Evolutionary conservation across 2,113 vertebrate species (phyloP), one percentile per base, ranked within the genome.

Genomic region (Australoheros scitulus): DNA sequence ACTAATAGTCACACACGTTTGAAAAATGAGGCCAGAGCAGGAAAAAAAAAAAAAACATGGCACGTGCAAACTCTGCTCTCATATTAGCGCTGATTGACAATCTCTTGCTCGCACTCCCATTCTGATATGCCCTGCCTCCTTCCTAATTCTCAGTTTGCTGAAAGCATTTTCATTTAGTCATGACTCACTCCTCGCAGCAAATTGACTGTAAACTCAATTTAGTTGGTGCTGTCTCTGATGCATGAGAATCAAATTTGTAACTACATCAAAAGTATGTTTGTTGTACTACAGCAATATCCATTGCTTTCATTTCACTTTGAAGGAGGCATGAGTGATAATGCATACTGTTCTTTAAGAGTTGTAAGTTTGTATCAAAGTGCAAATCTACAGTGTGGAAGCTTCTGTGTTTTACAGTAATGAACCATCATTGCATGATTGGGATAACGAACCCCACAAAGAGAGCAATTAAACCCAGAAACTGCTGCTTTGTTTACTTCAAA

Each of bases 141-240:
- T 22, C 83, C 64, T 89, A 89, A 91, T 90, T 89, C 81, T 9
- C 17, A 36, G 70, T 74, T 55, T 55, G 79, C 79, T 89, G 81
- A 92, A 93, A 90, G 87, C 82, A 72, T 92, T 87, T 88, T 89
- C 72, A 91, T 87, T 88, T 83, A 89, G 85, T 79, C 77, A 76
- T 90, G 89, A 92, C 81, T 90, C 86, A 89, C 78, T 87, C 77
- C 64, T 89, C 56, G 10, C 56, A 57, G 81, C 61, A 87, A 91
- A 92, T 87, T 90, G 82, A 83, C 64, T 87, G 72, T 41, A 86
- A 90, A 92, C 86, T 85, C 24, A 83, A 85, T 90, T 83, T 80
- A 78, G 41, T 58, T 2, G 4, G 36, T 72, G 82, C 84, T 87
- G 77, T 88, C 81, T 82, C 77, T 38, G 65, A 83, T 83, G 78